Conservation (phyloP, 2,888 invertebrate species). For the Agrotis puta region DNA sequence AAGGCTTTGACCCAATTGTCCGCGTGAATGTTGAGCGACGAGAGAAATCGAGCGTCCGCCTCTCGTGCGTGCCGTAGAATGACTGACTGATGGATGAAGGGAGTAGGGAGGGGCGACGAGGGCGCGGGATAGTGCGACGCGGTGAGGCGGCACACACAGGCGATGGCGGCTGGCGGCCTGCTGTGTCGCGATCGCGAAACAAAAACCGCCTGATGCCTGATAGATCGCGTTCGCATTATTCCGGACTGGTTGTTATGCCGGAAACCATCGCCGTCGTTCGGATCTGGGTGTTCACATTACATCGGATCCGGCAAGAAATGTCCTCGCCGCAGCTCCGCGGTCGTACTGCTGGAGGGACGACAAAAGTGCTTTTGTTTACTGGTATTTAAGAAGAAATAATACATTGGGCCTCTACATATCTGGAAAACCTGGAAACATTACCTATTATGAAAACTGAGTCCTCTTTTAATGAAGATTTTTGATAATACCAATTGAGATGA, state of each 20-base stretch:
- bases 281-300: neutral
- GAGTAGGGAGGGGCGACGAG: constrained; percentile 72
- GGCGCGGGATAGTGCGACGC: constrained; percentile 72
- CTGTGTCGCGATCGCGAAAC: constrained; percentile 66
- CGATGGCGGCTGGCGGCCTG: constrained; percentile 60
- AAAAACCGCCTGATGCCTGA: constrained; percentile 47
- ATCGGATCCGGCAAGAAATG: neutral
- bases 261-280: neutral
- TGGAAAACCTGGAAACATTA: neutral
- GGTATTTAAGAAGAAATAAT: neutral
- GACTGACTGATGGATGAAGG: constrained; percentile 88
- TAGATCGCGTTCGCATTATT: constrained; percentile 1
- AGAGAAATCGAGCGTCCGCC: constrained; percentile 77
- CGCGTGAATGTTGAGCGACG: constrained; percentile 82
- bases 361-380: neutral
- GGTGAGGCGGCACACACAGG: constrained; percentile 26
- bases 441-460: neutral
- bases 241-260: neutral
- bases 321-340: neutral
- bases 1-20: constrained; percentile 88
- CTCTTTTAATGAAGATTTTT: neutral
- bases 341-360: neutral
- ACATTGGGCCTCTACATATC: neutral
- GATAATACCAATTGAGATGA: no score
- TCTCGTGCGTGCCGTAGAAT: constrained; percentile 80